Base-by-base conservation (phyloP, 2,797 vertebrate genomes). In the Holocentrus rufus region DNA sequence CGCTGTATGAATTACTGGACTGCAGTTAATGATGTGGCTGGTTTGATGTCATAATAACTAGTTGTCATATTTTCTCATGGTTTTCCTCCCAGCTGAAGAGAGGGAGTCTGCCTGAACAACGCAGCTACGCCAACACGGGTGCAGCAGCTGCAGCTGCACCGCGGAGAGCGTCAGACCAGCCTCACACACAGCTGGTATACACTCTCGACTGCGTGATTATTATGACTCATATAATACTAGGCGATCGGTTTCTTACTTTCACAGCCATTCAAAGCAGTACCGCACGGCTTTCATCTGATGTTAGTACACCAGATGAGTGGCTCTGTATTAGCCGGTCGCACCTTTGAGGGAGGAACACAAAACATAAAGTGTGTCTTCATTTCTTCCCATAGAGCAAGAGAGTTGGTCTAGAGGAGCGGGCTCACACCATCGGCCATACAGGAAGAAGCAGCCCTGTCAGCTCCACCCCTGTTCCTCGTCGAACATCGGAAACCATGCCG, bases 51-150 rank as follows among this genome's bases (percentile, higher is more conserved):
- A 23, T 11, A 10, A 11, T 53, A 53, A 53, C 50, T 53, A 17
- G 17, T 6, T 53, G 20, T 14, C 14, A 23, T 53, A 20, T 36
- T 58, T 74, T 49, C 46, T 63, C 15, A 42, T 11, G 5, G 10
- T 36, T n/a, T 34, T 17, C 47, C 44, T 22, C 17, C 18, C 50
- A 93, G 92, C 13, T 67, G 8, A 91, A 91, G 76, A 89, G 90
- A 18, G 87, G 86, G 62, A 91, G 90, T 86, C 79, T 92, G 57
- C 90, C 92, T 34, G 89, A 93, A n/a, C 80, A 73, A 1, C 83
- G 77, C 0, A 79, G 49, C 61, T 25, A 25, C 42, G 49, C 34
- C 8, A 18, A 7, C 55, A 1, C 71, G n/a, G n/a, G n/a, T 0
- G n/a, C 86, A 9, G 53, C 81, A 49, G 23, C 61, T 4, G 1